Base-by-base conservation (phyloP, 1,140 invertebrate species). In the Paraescarpia echinospica region DNA sequence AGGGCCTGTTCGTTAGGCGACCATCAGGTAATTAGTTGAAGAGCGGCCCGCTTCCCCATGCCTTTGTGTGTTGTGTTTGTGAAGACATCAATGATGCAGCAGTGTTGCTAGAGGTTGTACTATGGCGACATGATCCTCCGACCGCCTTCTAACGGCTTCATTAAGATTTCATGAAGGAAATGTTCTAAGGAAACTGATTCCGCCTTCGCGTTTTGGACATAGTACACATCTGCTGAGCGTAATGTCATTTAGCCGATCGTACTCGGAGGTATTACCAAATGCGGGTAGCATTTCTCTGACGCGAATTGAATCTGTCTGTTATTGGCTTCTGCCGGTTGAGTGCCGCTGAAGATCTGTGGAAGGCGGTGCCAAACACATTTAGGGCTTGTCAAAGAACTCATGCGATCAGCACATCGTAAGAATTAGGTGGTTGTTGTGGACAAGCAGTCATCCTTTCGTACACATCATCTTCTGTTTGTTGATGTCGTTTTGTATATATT, bases 131-230 rank as follows among this genome's bases (percentile, higher is more conserved):
- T 0, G 59, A 18, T 31, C 14, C 27, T 27, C 4, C 48, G 18
- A 51, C 48, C 48, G 48, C 12, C 59, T 27, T 22, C 59, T 77
- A 77, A 77, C 59, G 22, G 59, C 59, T 77, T 77, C 59, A 77
- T 77, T 77, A 77, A 77, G 59, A 77, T 77, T 77, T 77, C 59
- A 77, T 77, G 59, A 77, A 77, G 59, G 59, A 77, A 77, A 77
- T 77, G 59, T 77, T 77, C 59, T 77, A 77, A 77, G 18, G 59
- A 77, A 77, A 77, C 59, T 77, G 59, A 77, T 77, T 77, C 59
- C 59, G 59, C 59, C 59, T 77, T 77, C 59, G 27, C 59, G 2
- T 77, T 27, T 77, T 31, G 59, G 59, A 77, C 59, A 18, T 77
- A 77, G 59, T 77, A 77, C 59, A 77, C 59, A 77, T 77, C 59